Evolutionary conservation across 2,888 invertebrate species (phyloP).

Genomic region (Itoplectis maculator): DNA sequence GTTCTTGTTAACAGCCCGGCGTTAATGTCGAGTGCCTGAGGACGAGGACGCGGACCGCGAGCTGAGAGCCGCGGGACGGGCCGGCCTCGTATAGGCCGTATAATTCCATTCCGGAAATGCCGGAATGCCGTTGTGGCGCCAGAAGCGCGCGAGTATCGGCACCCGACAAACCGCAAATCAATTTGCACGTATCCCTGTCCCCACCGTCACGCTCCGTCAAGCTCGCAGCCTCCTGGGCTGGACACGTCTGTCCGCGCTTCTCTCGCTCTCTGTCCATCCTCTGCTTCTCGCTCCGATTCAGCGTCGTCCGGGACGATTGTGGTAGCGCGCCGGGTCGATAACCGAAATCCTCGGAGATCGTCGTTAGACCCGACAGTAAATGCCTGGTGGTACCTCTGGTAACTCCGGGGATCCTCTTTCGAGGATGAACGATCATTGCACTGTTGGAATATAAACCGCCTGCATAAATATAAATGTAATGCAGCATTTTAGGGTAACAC

Average conservation of each 20-base stretch:
- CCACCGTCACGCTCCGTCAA: slow-evolving; percentile 44
- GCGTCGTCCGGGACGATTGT: slow-evolving; percentile 48
- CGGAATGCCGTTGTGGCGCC: slow-evolving; percentile 80
- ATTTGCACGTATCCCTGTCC: slow-evolving; percentile 73
- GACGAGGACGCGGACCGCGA: slow-evolving; percentile 35
- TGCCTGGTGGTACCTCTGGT: background rate
- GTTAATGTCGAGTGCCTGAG: slow-evolving; percentile 73
- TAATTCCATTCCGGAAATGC: slow-evolving; percentile 81
- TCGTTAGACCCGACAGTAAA: slow-evolving; percentile 3
- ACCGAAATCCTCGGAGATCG: slow-evolving; percentile 37
- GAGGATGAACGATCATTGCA: background rate
- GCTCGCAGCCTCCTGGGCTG: slow-evolving; percentile 21
- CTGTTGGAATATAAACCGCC: background rate
- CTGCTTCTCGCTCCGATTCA: background rate
- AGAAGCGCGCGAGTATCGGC: slow-evolving; percentile 73
- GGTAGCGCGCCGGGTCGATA: slow-evolving; percentile 42
- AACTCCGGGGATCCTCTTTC: background rate
- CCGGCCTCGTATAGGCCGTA: slow-evolving; percentile 62
- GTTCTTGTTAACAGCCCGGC: slow-evolving; percentile 75
- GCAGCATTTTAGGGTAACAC: background rate
- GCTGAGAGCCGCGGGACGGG: slow-evolving; percentile 59
- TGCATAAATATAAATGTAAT: background rate
- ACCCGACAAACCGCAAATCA: slow-evolving; percentile 80
- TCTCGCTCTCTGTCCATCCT: background rate
- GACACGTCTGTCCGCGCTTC: background rate